Base-by-base conservation (phyloP, 2,113 vertebrate species). In the Ictalurus punctatus region DNA sequence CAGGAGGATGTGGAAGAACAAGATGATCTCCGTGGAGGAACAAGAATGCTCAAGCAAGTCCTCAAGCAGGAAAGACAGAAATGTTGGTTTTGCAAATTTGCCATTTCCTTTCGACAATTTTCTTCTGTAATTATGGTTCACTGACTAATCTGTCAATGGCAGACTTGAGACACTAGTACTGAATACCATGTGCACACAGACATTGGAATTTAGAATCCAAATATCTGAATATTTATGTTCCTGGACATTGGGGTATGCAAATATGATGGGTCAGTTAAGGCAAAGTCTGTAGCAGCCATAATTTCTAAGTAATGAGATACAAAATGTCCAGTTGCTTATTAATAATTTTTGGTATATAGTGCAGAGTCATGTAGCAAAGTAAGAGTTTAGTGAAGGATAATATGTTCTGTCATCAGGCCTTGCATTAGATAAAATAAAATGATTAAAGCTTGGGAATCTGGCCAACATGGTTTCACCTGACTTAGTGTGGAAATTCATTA, bases 71-170 rank as follows among this genome's bases (percentile, higher is more conserved):
- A 82, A 56, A 71, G 86, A 40, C 56, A 61, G 71, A 87, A 74
- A 86, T 59, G 87, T 83, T 30, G 52, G 87, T 78, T 86, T 61
- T 78, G 52, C 48, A 82, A 90, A 78, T 61, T 79, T 86, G 48
- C 67, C 12, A 56, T 40, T 85, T 83, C 63, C 37, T 59, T 88
- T 83, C 23, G 4, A 81, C 76, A 69, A 37, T 79, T 54, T 54
- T 37, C 48, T 78, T 25, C 37, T 12, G 85, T n/a, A 86, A 78
- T 86, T 76, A 69, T 81, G n/a, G 86, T 78, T 8, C 14, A 4
- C 86, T 37, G 52, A n/a, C 4, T 81, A 65, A 80, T 44, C 80
- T 30, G 40, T 67, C 37, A 87, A 25, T 54, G 76, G 54, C 59
- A 52, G 56, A 54, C 19, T 67, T 1, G 13, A 25, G 34, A 23